Base-by-base conservation (phyloP, 2,888 invertebrate genomes). In the Sarcophaga rosellei region DNA sequence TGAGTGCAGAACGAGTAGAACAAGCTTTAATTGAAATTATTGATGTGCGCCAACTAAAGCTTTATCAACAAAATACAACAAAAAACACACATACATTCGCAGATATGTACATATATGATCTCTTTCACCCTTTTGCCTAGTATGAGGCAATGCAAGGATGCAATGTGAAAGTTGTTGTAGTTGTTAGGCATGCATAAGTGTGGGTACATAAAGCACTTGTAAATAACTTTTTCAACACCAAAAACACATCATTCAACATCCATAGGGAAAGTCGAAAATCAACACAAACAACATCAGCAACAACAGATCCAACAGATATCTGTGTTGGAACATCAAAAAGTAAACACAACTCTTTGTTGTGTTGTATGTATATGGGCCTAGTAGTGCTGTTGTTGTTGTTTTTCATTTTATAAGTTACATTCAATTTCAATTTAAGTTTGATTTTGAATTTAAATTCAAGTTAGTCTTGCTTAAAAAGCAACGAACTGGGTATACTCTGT, bases 161-260 rank as follows among this genome's bases (percentile, higher is more conserved):
- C 35, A 35, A 35, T 35, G 35, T 35, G 2, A 35, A 2, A 10
- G 35, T 35, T 8, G 35, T 35, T 35, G 35, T 35, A 35, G 35
- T 35, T 21, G 59, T 62, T 25, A 15, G 53, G 15, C 2, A 57
- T 66, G 12, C 15, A 12, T 70, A 17, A n/a, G 63, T 84, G 59
- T 76, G 45, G 68, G 44, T 63, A 77, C 68, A 73, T 44, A 81
- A 23, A 70, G 83, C 83, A 84, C 81, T 77, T 86, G 74, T 69
- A 86, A 86, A 86, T 86, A 81, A 86, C 83, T 84, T 86, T 84
- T 81, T 69, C 81, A 86, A 86, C 86, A 86, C 86, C 86, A 78
- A 86, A 83, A 75, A 66, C 65, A 76, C 70, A 76, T 21, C 73
- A 74, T 68, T 68, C 65, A 84, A 78, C 69, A 61, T 45, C 62